Evolutionary conservation across 2,888 invertebrate genomes (phyloP).

Genomic region (Phania funesta): DNA sequence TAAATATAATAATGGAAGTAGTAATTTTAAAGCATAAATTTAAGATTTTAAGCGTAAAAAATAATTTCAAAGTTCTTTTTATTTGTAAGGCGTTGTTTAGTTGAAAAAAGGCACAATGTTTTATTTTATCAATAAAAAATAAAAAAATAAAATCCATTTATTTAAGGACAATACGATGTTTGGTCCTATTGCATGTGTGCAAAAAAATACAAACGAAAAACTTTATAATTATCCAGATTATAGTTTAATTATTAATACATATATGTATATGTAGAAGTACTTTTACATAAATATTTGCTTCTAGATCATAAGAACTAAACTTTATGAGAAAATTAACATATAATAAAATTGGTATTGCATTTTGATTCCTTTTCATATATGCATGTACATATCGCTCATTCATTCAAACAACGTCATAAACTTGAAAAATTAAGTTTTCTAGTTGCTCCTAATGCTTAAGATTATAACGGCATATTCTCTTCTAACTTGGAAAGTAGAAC

Average conservation of each 20-base stretch:
- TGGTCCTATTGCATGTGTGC: background rate
- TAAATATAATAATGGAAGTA: constrained; percentile 41
- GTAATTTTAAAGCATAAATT: constrained; percentile 47
- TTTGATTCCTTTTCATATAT: too few species aligned
- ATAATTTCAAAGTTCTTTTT: constrained; percentile 2
- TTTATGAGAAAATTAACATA: too few species aligned
- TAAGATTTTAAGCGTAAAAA: background rate
- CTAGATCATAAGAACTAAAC: too few species aligned
- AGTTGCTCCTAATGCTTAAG: too few species aligned
- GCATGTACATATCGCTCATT: too few species aligned
- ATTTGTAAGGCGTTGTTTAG: constrained; percentile 42
- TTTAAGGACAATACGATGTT: constrained; percentile 29
- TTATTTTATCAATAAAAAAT: constrained; percentile 4
- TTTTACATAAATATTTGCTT: too few species aligned
- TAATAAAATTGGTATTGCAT: too few species aligned
- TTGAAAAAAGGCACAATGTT: constrained; percentile 53
- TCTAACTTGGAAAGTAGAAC: too few species aligned
- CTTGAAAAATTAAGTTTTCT: too few species aligned
- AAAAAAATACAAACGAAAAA: background rate
- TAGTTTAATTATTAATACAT: constrained; percentile 25
- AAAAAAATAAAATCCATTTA: background rate
- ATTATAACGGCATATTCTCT: too few species aligned
- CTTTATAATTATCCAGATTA: constrained; percentile 45
- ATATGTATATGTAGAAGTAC: too few species aligned
- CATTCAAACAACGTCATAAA: too few species aligned